Evolutionary conservation across 2,797 vertebrate species (phyloP), one percentile per base, ranked within the genome.

Genomic region (Sciurus vulgaris): DNA sequence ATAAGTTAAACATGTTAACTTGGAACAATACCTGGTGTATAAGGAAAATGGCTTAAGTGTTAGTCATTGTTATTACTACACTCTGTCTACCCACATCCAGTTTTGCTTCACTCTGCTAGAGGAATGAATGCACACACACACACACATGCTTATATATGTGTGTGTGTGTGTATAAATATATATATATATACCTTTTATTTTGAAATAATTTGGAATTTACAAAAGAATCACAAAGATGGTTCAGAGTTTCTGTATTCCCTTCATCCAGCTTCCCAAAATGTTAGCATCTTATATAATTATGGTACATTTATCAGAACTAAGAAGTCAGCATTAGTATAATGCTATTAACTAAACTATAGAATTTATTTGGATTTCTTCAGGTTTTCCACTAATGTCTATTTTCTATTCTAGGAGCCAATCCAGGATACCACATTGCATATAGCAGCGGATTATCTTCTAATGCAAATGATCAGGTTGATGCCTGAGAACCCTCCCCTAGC

Each of bases 161-260:
- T 49, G 51, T 51, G 51, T 51, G 51, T 51, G 51, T 59, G 28
- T 41, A 44, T 11, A 8, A 47, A 26, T 33, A 17, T 72, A 18
- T 51, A 51, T 51, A 15, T 51, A 51, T 51, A 61, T 17, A 67
- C 24, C n/a, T 78, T 84, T 90, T 77, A 65, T 86, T 92, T 86
- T 56, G 79, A 91, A 93, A 74, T 79, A 81, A 47, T 54, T 89
- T 82, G 44, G 70, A n/a, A 67, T 84, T 92, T 89, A 78, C 35
- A 41, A 47, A 89, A 94, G 41, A 73, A 8, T 77, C 69, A 24
- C 24, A 44, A 87, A 77, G 38, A 63, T 44, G 41, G 2, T 35
- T 44, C 4, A 30, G 49, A 38, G 38, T 86, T 91, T 92, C 47
- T 4, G 2, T n/a, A n/a, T 73, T 63, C 41, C 82, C 54, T 79